A percentile compares a stretch with the other conserved stretches of the same genome.
These are phyloP conservation scores for Ips nitidus DNA, from an alignment of 1,140 invertebrate species.

Conservation along the genomic window DNA sequence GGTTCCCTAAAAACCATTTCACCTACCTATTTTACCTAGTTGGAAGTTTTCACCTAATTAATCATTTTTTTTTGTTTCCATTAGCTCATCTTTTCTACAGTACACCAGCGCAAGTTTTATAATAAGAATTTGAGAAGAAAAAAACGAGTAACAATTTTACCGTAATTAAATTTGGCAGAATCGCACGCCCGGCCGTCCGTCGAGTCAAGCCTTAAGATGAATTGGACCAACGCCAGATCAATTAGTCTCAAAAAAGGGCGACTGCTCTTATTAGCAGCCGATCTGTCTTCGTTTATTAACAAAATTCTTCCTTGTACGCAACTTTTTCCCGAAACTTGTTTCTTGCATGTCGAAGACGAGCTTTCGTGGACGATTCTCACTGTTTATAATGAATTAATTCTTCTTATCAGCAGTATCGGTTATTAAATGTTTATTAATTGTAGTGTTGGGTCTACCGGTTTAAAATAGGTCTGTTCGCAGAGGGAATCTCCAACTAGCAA, in stretches of 20 bases:
- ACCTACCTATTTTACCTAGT: constrained; percentile 11
- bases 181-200: not conserved
- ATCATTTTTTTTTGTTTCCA: constrained; percentile 8
- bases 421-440: too few species aligned
- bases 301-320: constrained; percentile 5
- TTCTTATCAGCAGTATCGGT: too few species aligned
- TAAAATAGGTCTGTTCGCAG: too few species aligned
- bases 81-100: too few species aligned
- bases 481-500: too few species aligned
- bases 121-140: not conserved
- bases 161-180: constrained; percentile 3
- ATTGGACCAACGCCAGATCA: constrained; percentile 25
- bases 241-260: constrained; percentile 22
- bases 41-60: constrained; percentile 18
- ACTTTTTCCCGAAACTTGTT: constrained; percentile 2
- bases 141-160: not conserved
- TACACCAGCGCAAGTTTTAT: too few species aligned
- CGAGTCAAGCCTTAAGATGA: constrained; percentile 23
- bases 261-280: constrained; percentile 20
- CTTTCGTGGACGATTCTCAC: not conserved
- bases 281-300: constrained; percentile 29
- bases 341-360: constrained; percentile 6
- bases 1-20: constrained; percentile 21
- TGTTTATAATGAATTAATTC: too few species aligned
- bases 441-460: too few species aligned